A percentile compares a stretch with the other conserved stretches of the same genome.
Conservation (phyloP, 2,113 vertebrate genomes). For the Bubalus kerabau region DNA sequence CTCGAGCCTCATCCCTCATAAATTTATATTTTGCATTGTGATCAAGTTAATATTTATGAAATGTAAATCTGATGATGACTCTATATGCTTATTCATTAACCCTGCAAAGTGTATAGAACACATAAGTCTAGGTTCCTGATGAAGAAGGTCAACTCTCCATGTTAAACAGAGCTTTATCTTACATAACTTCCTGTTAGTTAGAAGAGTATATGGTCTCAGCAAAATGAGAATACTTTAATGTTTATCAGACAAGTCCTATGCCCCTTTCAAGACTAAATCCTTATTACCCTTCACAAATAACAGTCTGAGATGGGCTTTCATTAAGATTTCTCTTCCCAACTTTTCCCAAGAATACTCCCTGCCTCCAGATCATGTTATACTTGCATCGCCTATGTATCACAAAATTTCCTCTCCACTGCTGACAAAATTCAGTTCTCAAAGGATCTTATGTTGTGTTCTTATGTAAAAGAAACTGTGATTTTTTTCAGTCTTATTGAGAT, state of each 20-base stretch:
- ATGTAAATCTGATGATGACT: conserved; percentile 36
- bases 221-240: conserved; percentile 25
- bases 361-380: background rate
- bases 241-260: background rate
- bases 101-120: background rate
- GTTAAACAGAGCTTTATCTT: background rate
- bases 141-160: background rate
- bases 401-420: background rate
- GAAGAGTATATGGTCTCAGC: background rate
- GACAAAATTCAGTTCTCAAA: background rate
- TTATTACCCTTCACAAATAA: background rate
- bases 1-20: background rate
- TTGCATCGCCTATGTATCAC: background rate
- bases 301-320: background rate
- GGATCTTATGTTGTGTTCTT: background rate
- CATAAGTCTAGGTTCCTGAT: background rate
- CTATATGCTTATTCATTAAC: background rate
- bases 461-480: background rate
- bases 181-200: background rate
- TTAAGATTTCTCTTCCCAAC: background rate
- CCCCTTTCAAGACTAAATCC: background rate
- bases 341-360: background rate
- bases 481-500: background rate
- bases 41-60: conserved; percentile 49
- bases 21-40: conserved; percentile 44